Conservation (phyloP, 1,140 invertebrate species). For the Theocolax elegans region DNA sequence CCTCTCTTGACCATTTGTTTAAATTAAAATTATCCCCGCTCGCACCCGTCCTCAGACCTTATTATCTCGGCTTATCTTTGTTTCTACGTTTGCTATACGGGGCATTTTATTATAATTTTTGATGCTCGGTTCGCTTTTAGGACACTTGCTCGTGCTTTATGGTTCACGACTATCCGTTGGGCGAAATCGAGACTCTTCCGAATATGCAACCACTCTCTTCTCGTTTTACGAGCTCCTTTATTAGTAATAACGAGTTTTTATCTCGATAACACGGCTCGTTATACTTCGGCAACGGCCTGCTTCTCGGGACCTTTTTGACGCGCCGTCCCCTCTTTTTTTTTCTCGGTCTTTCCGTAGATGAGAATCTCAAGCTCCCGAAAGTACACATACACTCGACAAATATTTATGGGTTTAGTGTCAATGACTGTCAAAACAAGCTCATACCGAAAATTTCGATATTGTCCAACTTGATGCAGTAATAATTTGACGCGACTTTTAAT, state of each 20-base stretch:
- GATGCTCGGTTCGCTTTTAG: constrained; percentile 49
- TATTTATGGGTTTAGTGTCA: too few relatives aligned
- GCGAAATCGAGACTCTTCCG: constrained; percentile 34
- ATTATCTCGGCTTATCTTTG: constrained; percentile 42
- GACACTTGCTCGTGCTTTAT: constrained; percentile 47
- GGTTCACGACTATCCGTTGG: constrained; percentile 43
- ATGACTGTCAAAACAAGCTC: too few relatives aligned
- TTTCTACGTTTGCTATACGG: constrained; percentile 42
- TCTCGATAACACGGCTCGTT: constrained; percentile 52
- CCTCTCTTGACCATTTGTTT: constrained; percentile 66
- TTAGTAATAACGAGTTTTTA: constrained; percentile 56
- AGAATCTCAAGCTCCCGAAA: not conserved
- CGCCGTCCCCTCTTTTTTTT: constrained; percentile 1
- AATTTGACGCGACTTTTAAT: too few relatives aligned
- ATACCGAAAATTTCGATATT: too few relatives aligned
- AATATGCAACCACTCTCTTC: constrained; percentile 45
- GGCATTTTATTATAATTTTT: constrained; percentile 66
- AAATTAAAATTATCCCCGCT: constrained; percentile 66
- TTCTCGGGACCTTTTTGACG: constrained; percentile 20
- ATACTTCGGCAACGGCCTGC: constrained; percentile 36
- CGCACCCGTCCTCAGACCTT: constrained; percentile 30
- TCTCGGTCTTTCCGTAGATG: constrained; percentile 20
- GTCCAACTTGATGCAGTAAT: too few relatives aligned
- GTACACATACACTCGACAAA: too few relatives aligned
- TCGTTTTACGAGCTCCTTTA: constrained; percentile 55